These are phyloP conservation scores for Antechinus stuartii DNA, from an alignment of 2,113 vertebrate genomes.

Conservation along the genomic window DNA sequence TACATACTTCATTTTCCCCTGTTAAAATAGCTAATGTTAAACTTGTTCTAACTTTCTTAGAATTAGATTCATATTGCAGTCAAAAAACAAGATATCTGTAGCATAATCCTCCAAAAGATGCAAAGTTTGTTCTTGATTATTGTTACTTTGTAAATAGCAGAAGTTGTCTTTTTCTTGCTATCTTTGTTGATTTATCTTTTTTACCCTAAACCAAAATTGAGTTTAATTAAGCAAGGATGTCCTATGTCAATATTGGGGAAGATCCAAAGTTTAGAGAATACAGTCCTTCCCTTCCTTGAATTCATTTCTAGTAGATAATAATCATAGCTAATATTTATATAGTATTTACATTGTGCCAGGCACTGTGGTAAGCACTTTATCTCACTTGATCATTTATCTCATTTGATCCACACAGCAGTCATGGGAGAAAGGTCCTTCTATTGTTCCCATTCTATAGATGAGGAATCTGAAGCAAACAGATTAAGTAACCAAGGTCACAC, in stretches of 20 bases:
- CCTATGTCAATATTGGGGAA: neutral
- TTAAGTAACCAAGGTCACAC: neutral
- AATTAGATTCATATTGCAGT: neutral
- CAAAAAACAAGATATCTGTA: neutral
- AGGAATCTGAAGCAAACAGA: neutral
- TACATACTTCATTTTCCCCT: neutral
- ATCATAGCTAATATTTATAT: neutral
- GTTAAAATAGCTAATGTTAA: neutral
- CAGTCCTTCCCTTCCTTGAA: neutral
- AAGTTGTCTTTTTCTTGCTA: neutral
- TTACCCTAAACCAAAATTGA: neutral
- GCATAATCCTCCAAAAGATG: neutral
- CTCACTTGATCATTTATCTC: neutral
- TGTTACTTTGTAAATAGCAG: neutral
- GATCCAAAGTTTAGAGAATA: constrained; percentile 4
- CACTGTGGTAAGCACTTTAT: neutral
- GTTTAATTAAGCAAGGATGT: neutral
- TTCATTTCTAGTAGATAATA: neutral
- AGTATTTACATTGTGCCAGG: neutral
- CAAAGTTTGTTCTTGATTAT: neutral
- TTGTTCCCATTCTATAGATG: neutral
- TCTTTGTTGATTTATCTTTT: neutral
- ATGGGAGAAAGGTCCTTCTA: neutral
- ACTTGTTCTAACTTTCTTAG: neutral
- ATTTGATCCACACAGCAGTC: neutral